phyloP scores from a whole-genome alignment of 1,140 invertebrate species.

The Zaprionus taronus region DNA sequence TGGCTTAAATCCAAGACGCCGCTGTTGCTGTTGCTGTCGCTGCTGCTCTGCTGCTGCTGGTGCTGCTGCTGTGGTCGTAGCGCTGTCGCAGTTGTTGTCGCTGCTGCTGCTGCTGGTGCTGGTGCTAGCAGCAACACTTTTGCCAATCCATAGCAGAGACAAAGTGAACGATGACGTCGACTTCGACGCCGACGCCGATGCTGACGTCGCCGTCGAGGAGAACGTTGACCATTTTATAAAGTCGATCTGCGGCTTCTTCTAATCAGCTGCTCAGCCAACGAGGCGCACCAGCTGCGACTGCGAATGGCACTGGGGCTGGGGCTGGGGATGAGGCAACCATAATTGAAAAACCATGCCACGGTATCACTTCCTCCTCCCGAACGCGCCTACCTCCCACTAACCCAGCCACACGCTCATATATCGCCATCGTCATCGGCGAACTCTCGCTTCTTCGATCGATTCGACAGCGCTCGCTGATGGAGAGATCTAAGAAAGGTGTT shows the following conservation, averaged over 20 bases:
- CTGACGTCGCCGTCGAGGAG: slow-evolving; percentile 8
- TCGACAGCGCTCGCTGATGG: slow-evolving; percentile 35
- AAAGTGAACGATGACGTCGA: neutral
- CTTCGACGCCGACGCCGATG: neutral
- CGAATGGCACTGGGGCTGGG: no score
- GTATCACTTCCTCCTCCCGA: neutral
- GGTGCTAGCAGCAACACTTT: slow-evolving; percentile 15
- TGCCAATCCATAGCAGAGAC: slow-evolving; percentile 29
- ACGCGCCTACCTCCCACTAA: neutral
- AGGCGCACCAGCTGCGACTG: slow-evolving; percentile 7
- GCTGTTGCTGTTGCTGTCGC: slow-evolving; percentile 31
- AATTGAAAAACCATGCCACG: slow-evolving; percentile 57
- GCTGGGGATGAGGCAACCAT: slow-evolving; percentile 42
- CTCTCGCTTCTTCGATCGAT: slow-evolving; percentile 65
- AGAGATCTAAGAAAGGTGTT: no score
- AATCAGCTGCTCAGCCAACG: slow-evolving; percentile 54
- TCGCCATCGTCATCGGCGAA: slow-evolving; percentile 50
- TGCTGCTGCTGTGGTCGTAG: neutral
- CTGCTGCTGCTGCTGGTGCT: neutral
- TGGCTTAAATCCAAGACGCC: slow-evolving; percentile 64
- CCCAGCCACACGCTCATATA: no score
- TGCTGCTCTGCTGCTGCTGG: slow-evolving; percentile 21
- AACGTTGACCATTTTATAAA: slow-evolving; percentile 23
- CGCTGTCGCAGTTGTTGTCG: slow-evolving; percentile 1
- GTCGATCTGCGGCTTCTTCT: slow-evolving; percentile 40